Evolutionary conservation across 1,140 invertebrate species (phyloP).

Genomic region (Ceratosolen solmsi): DNA sequence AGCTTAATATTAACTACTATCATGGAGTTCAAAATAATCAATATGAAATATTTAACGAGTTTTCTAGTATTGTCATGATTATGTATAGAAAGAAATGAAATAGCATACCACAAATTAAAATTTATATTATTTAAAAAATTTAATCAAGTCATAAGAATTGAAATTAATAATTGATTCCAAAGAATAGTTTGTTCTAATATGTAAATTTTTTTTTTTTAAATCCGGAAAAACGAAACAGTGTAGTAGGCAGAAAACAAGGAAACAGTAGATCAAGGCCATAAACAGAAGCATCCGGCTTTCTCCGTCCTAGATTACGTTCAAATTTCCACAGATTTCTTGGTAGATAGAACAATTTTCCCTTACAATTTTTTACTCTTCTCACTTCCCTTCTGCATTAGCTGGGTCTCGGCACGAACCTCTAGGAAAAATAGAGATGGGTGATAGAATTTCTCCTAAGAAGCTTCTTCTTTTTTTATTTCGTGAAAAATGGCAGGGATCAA

Average conservation of each 20-base stretch:
- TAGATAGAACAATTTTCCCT: slow-evolving; percentile 16
- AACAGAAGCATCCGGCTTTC: slow-evolving; percentile 47
- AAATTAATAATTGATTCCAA: too few species aligned
- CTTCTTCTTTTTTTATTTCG: not conserved
- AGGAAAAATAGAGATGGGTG: not conserved
- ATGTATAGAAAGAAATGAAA: too few species aligned
- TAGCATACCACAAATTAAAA: too few species aligned
- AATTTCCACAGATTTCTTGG: slow-evolving; percentile 45
- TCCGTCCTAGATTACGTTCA: slow-evolving; percentile 40
- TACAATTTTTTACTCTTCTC: not conserved
- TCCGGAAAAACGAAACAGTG: not conserved
- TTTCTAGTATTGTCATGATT: too few species aligned
- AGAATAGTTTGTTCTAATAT: too few species aligned
- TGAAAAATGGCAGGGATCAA: not conserved
- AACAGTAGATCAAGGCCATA: slow-evolving; percentile 41
- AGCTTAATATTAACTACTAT: too few species aligned
- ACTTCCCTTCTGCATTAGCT: not conserved
- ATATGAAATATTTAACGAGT: too few species aligned
- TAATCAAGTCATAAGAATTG: too few species aligned
- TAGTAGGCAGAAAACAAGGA: not conserved
- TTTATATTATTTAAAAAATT: too few species aligned
- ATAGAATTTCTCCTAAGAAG: not conserved
- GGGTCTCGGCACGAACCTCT: not conserved
- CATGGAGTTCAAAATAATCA: too few species aligned
- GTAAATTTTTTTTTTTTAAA: too few species aligned